Conservation (phyloP, 2,888 invertebrate genomes). For the Agrilus mali region DNA sequence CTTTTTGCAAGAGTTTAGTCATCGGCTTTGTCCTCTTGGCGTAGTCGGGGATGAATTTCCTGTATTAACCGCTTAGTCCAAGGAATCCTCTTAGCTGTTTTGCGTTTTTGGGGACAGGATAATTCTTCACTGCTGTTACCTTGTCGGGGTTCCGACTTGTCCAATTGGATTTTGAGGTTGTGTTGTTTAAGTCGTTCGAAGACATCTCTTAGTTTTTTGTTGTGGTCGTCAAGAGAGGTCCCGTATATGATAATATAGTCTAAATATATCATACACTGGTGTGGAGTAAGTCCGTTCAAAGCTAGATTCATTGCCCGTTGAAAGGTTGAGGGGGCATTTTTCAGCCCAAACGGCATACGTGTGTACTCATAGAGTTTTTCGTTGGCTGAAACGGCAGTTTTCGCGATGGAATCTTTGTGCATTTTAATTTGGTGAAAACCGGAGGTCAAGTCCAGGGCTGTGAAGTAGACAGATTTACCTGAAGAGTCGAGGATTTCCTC, state of each 20-base stretch:
- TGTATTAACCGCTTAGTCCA: conserved; percentile 3
- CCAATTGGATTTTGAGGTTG: too few species aligned
- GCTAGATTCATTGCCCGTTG: conserved; percentile 20
- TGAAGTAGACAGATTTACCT: too few species aligned
- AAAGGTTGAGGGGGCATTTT: conserved; percentile 19
- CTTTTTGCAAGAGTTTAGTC: conserved; percentile 8
- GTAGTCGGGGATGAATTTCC: conserved; percentile 5
- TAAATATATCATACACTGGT: conserved; percentile 21
- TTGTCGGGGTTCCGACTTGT: conserved; percentile 11
- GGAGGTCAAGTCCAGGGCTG: too few species aligned
- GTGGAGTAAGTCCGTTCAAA: conserved; percentile 15
- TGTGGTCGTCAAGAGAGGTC: conserved; percentile 15
- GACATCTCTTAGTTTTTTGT: conserved; percentile 6
- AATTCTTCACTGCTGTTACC: conserved; percentile 1
- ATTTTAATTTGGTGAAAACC: too few species aligned
- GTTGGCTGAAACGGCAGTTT: too few species aligned
- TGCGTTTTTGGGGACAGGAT: background rate
- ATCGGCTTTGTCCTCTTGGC: conserved; percentile 11
- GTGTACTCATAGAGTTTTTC: too few species aligned
- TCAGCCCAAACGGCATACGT: conserved; percentile 19
- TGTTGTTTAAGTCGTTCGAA: conserved; percentile 6
- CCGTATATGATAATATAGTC: conserved; percentile 23
- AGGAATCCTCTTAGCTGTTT: conserved; percentile 1
- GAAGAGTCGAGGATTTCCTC: too few species aligned
- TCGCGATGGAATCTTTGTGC: too few species aligned